Evolutionary conservation across 2,113 vertebrate species (phyloP).

Genomic region (Saccopteryx leptura): DNA sequence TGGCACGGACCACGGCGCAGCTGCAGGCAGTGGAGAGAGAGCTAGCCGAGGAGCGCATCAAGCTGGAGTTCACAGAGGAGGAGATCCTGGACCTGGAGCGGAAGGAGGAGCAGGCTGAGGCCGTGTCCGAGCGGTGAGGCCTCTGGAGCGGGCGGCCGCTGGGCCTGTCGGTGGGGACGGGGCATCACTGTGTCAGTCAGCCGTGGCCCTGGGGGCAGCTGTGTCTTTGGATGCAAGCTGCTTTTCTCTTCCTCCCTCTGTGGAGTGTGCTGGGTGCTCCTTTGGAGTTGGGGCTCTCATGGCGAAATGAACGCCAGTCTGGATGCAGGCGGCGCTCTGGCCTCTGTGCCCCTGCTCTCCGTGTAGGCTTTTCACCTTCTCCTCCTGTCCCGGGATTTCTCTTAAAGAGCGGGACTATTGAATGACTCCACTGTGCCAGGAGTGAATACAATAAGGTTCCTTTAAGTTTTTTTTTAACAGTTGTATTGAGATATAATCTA

Average conservation of each 20-base stretch:
- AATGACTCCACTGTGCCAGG: background rate
- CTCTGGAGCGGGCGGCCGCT: fast-evolving
- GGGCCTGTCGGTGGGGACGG: background rate
- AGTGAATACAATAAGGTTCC: background rate
- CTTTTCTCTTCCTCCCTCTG: background rate
- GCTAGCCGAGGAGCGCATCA: constrained; percentile 90
- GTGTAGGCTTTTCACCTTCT: background rate
- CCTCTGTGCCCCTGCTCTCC: background rate
- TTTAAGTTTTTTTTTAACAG: background rate
- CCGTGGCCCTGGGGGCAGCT: background rate
- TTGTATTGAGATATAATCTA: background rate
- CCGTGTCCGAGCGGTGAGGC: constrained; percentile 92
- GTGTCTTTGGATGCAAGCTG: background rate
- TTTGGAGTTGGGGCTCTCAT: background rate
- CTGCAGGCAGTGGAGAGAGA: constrained; percentile 93
- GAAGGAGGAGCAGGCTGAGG: constrained; percentile 94
- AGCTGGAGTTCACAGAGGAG: constrained; percentile 92
- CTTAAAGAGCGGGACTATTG: background rate
- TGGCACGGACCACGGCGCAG: constrained; percentile 91
- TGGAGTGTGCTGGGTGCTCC: fast-evolving
- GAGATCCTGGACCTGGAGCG: constrained; percentile 91
- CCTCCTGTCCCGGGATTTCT: background rate
- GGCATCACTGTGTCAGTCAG: too few relatives aligned
- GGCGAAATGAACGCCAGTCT: background rate
- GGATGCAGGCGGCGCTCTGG: background rate